phyloP scores from a whole-genome alignment of 1,140 invertebrate genomes.

The Adelges cooleyi region DNA sequence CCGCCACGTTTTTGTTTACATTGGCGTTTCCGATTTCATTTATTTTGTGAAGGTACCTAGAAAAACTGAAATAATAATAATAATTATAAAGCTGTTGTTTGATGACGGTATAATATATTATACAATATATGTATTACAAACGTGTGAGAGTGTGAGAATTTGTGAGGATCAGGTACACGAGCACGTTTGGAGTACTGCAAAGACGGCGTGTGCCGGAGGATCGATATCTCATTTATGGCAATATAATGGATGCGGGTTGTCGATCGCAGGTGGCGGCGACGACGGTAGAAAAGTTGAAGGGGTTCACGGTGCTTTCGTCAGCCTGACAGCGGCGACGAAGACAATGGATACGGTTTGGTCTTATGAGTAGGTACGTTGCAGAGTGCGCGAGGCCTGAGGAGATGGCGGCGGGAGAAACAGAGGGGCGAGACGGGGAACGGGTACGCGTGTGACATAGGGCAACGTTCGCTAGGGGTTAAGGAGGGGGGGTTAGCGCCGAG shows the following conservation, averaged over 20 bases:
- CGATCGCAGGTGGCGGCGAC: slow-evolving; percentile 24
- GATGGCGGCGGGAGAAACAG: background rate
- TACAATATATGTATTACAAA: too few species aligned
- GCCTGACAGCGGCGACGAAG: background rate
- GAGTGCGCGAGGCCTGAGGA: background rate
- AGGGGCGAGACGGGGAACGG: background rate
- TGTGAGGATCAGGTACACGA: too few species aligned
- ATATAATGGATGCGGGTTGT: slow-evolving; percentile 19
- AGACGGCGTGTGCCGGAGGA: too few species aligned
- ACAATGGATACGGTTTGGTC: background rate
- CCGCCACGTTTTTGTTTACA: too few species aligned
- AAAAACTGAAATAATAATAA: too few species aligned
- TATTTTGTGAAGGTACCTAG: too few species aligned
- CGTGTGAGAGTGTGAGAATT: too few species aligned
- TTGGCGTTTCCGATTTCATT: too few species aligned
- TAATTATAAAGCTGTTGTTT: too few species aligned
- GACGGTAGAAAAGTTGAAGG: slow-evolving; percentile 22
- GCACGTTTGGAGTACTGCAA: too few species aligned
- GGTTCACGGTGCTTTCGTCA: background rate
- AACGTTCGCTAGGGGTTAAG: background rate
- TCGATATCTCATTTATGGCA: slow-evolving; percentile 19
- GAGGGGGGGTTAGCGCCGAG: background rate
- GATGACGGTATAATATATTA: too few species aligned
- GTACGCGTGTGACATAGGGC: background rate
- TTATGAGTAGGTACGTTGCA: background rate